phyloP scores from a whole-genome alignment of 2,888 invertebrate species.

The Dione juno region DNA sequence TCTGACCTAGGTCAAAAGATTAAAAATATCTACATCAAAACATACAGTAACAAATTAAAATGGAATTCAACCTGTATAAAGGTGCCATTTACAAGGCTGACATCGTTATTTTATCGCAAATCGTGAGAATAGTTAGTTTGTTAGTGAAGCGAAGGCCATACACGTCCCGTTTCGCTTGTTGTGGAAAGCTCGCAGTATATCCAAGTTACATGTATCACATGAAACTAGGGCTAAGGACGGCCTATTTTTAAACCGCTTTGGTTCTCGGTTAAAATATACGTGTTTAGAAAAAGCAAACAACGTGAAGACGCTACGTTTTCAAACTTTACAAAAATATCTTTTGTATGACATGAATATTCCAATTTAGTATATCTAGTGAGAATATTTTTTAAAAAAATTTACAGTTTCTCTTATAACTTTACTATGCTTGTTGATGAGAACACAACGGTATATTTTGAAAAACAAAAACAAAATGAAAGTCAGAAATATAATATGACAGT shows the following conservation, averaged over 20 bases:
- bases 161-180: constrained; percentile 20
- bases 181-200: constrained; percentile 27
- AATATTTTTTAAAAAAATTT: not conserved
- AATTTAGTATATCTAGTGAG: not conserved
- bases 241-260: constrained; percentile 57
- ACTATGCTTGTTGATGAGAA: no score
- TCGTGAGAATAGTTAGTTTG: constrained; percentile 22
- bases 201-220: constrained; percentile 31
- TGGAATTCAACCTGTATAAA: constrained; percentile 16
- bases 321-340: constrained; percentile 26
- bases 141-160: constrained; percentile 22
- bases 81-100: constrained; percentile 18
- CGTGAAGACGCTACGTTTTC: constrained; percentile 31
- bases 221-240: constrained; percentile 53
- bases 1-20: constrained; percentile 11
- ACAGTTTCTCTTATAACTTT: no score
- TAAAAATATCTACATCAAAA: not conserved
- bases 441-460: not conserved
- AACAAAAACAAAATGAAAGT: no score
- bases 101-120: constrained; percentile 26
- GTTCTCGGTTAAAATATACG: constrained; percentile 40
- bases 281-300: constrained; percentile 39
- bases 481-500: no score
- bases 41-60: constrained; percentile 5
- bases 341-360: not conserved